Evolutionary conservation across 2,113 vertebrate species (phyloP).

Genomic region (Vulpes ferrilata): DNA sequence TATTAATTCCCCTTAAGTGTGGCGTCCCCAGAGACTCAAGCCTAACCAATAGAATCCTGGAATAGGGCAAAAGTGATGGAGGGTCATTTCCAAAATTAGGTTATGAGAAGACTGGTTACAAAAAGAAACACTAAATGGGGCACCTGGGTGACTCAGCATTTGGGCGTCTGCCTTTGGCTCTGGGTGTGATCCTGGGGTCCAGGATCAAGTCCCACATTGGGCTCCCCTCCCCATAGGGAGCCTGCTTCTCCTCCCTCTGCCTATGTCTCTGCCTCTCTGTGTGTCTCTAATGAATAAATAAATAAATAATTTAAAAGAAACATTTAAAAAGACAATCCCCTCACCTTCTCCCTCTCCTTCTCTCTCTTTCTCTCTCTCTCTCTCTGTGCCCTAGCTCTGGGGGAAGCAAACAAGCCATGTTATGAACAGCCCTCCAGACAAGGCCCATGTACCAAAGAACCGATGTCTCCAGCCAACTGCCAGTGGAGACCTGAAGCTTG

Average conservation of each 20-base stretch:
- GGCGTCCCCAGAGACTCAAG: background rate
- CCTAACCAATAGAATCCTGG: background rate
- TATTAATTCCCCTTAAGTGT: background rate
- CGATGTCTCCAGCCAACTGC: background rate
- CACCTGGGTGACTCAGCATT: too few species aligned
- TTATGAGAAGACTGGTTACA: background rate
- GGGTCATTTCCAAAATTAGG: background rate
- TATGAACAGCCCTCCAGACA: background rate
- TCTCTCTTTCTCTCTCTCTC: background rate
- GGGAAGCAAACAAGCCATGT: background rate
- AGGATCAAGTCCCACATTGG: too few species aligned
- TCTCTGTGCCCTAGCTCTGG: background rate
- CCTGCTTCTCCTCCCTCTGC: too few species aligned
- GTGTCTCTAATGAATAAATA: too few species aligned
- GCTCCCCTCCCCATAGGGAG: too few species aligned
- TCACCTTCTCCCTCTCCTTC: background rate
- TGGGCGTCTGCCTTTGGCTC: too few species aligned
- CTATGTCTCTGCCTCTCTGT: too few species aligned
- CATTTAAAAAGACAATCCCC: background rate
- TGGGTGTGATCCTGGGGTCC: too few species aligned
- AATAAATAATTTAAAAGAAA: too few species aligned
- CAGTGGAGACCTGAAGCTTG: background rate
- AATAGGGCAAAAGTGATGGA: background rate
- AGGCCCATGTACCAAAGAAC: background rate
- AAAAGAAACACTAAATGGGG: background rate